Evolutionary conservation across 2,797 vertebrate species (phyloP).

Genomic region (Rhadinocentrus ornatus): DNA sequence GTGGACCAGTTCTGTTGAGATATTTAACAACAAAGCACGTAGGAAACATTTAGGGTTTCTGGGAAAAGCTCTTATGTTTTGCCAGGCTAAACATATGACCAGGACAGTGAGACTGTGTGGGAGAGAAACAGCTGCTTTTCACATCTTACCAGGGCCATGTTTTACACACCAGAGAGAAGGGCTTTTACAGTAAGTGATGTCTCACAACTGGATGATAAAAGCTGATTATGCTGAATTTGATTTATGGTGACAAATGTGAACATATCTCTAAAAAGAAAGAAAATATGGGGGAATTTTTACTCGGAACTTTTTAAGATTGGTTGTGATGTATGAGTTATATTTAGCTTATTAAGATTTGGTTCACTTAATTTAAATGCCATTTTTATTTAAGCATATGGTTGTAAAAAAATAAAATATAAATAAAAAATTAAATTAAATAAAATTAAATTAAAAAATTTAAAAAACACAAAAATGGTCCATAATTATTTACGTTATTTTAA

Average conservation of each 20-base stretch:
- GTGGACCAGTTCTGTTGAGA: constrained; percentile 19
- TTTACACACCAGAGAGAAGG: constrained; percentile 52
- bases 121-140: constrained; percentile 77
- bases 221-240: constrained; percentile 40
- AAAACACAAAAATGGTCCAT: no score
- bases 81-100: constrained; percentile 69
- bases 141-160: constrained; percentile 59
- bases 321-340: not conserved
- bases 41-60: constrained; percentile 55
- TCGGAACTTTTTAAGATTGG: not conserved
- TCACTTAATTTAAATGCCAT: not conserved
- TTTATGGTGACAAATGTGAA: constrained; percentile 33
- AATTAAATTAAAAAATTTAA: no score
- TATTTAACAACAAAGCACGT: constrained; percentile 37
- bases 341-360: not conserved
- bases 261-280: not conserved
- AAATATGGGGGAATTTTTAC: not conserved
- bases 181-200: constrained; percentile 13
- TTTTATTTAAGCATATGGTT: not conserved
- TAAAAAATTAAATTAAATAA: no score
- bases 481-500: not conserved
- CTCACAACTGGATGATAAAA: constrained; percentile 52
- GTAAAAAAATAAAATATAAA: not conserved
- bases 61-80: constrained; percentile 66
- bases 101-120: constrained; percentile 56